Evolutionary conservation across 2,113 vertebrate species (phyloP), one percentile per base, ranked within the genome.

Genomic region (Eidolon helvum): DNA sequence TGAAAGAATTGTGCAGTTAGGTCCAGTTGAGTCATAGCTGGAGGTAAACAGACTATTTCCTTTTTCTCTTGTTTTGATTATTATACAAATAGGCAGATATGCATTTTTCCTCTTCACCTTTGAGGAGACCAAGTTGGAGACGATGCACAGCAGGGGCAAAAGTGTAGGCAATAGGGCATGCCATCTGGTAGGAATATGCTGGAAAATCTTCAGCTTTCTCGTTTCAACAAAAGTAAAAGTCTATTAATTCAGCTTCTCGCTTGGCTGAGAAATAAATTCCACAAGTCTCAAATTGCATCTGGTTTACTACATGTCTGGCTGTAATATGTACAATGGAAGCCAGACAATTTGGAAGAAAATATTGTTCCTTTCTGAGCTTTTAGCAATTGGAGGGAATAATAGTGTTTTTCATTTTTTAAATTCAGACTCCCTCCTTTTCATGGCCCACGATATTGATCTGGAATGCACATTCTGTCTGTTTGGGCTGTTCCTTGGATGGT

Each of bases 241-340:
- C 83, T 96, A 79, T 96, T 98, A 96, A 98, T 68, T 82, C 74
- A 97, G 85, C 90, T 97, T 87, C 97, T 97, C 97, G 38, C 22
- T 97, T 98, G 33, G 95, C 86, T 92, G 87, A 96, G 95, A 75
- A 96, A 97, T 97, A 95, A 98, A 96, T 79, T 96, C 96, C 83
- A 88, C 30, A 95, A 97, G 59, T n/a, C 96, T 96, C 96, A 95
- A 94, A 82, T 68, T 97, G 84, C 97, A 98, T 97, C 94, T 98
- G 93, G 80, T 77, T 97, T 98, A 86, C 91, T 96, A 59, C 92
- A 97, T 78, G 59, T 66, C 35, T 91, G 78, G 94, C 61, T 96
- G 86, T 91, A 97, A 95, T 80, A 94, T 2, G 6, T 35, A 96
- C 86, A 98, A 95, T 95, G 86, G 92, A 96, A 98, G 79, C 86